Base-by-base conservation (phyloP, 2,888 invertebrate species). In the Ophion slaviceki region DNA sequence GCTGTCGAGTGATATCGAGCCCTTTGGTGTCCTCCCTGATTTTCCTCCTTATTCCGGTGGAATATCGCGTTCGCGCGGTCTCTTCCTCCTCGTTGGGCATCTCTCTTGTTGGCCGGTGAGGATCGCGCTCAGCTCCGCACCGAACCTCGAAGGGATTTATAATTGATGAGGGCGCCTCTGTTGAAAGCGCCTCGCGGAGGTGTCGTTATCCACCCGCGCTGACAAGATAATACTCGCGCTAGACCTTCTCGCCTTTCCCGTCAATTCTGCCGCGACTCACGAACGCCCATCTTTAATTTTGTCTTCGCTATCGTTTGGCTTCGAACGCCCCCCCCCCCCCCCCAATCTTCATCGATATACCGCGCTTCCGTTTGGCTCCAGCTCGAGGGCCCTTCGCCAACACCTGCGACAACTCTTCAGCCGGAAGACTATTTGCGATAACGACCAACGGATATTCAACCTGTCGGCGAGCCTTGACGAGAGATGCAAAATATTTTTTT, bases 151-250 rank as follows among this genome's bases (percentile, higher is more conserved):
- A 86, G 90, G 90, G 91, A 91, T 92, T 92, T 92, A 92, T 92
- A 92, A 92, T 92, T 92, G 92, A 92, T 92, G 92, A 92, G 92
- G 91, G 92, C 88, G 90, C 79, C 90, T 80, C 79, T 90, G 86
- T 83, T 66, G 86, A 89, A 90, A 90, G 90, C 91, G 91, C 90
- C 92, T 90, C 90, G 47, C 47, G 90, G 88, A 91, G 92, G 92
- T 92, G 92, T 92, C 92, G 92, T 92, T 92, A 92, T 92, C 92
- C 47, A 10, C 11, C 47, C 91, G 87, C 87, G 88, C 90, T 92
- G 92, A 92, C 92, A 92, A 92, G 92, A 92, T 92, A 92, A 92
- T 92, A 92, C 92, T 92, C 89, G 89, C 92, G 90, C 91, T 90
- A 90, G 90, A 86, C 89, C 47, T 47, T 47, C 47, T 47, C 88